Conservation (phyloP, 1,140 invertebrate species). For the Cyrtorhinus lividipennis region DNA sequence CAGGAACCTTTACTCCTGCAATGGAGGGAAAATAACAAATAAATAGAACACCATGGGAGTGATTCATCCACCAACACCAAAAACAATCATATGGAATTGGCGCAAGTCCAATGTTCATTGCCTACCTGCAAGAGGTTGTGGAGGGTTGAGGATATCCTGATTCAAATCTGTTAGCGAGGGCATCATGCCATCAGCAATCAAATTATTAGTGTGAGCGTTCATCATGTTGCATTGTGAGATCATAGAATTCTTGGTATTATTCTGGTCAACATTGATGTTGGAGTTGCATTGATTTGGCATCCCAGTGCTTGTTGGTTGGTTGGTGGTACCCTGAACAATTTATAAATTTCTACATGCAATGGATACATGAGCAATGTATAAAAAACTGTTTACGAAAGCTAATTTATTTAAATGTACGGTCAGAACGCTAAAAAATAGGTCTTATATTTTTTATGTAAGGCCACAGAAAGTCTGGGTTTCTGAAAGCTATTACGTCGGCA, state of each 20-base stretch:
- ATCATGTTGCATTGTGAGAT: conserved; percentile 16
- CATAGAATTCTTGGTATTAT: conserved; percentile 9
- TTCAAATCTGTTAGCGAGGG: conserved; percentile 27
- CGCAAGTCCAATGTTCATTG: neutral
- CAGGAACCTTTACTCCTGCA: conserved; percentile 72
- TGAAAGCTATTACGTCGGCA: too few relatives aligned
- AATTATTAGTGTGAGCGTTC: conserved; percentile 22
- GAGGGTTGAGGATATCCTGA: conserved; percentile 24
- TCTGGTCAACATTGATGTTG: conserved; percentile 17
- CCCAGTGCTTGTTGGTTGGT: conserved; percentile 8
- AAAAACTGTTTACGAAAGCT: too few relatives aligned
- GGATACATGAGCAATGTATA: too few relatives aligned
- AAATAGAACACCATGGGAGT: neutral
- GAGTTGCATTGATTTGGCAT: conserved; percentile 11
- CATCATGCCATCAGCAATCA: conserved; percentile 24
- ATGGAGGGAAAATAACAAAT: neutral
- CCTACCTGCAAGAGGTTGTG: conserved; percentile 25
- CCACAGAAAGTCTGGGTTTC: too few relatives aligned
- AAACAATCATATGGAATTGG: neutral
- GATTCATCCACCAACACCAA: neutral
- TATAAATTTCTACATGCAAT: neutral
- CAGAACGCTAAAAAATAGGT: too few relatives aligned
- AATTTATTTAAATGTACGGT: neutral
- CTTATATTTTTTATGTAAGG: too few relatives aligned
- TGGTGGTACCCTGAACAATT: conserved; percentile 1